A percentile compares a stretch with the other conserved stretches of the same genome.
Evolutionary conservation across 2,113 vertebrate genomes (phyloP).

Genomic region (Callionymus lyra): DNA sequence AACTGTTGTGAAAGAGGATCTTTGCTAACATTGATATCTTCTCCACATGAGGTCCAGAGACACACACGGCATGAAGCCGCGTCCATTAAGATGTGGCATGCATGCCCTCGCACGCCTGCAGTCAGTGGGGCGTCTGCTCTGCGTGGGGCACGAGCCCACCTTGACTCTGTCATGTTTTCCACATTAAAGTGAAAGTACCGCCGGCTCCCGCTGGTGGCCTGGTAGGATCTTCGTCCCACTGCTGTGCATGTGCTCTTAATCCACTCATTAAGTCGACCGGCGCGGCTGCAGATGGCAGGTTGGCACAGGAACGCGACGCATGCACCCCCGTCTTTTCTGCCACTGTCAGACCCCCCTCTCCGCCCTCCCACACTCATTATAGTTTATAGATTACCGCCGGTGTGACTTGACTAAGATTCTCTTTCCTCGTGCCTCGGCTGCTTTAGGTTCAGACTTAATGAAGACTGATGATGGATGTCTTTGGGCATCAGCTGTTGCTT

Average conservation of each 20-base stretch:
- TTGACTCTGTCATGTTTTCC: conserved; percentile 51
- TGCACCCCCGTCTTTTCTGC: conserved; percentile 18
- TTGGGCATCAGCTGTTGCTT: conserved; percentile 9
- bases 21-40: too few relatives aligned
- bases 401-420: conserved; percentile 3
- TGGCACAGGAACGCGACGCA: conserved; percentile 47
- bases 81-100: too few relatives aligned
- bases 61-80: too few relatives aligned
- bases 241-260: conserved; percentile 51
- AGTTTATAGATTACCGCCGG: conserved; percentile 23
- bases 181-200: conserved; percentile 44
- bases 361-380: conserved; percentile 29
- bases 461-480: conserved; percentile 28
- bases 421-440: conserved; percentile 7
- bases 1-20: too few relatives aligned
- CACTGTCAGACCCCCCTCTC: conserved; percentile 28
- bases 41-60: too few relatives aligned
- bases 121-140: conserved; percentile 27
- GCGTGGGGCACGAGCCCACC: conserved; percentile 29
- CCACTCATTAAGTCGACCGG: conserved; percentile 59
- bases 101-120: conserved; percentile 8
- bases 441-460: conserved; percentile 23
- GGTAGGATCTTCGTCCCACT: conserved; percentile 42
- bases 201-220: conserved; percentile 37
- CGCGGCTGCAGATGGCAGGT: conserved; percentile 57